Base-by-base conservation (phyloP, 2,113 vertebrate species). In the Cephalopterus ornatus region DNA sequence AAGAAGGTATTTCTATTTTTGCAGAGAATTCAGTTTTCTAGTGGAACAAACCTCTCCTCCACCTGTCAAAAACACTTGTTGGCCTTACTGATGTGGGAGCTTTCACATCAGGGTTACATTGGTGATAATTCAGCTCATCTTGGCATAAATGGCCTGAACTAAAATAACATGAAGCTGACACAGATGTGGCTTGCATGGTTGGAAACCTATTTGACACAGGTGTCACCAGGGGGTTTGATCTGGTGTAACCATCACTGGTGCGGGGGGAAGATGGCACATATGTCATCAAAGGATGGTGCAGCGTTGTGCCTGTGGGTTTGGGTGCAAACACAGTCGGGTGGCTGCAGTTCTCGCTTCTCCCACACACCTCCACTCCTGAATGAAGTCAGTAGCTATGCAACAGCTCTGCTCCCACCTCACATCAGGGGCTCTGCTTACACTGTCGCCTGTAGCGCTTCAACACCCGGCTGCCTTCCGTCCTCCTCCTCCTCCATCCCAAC, bases 401-500 rank as follows among this genome's bases (percentile, higher is more conserved):
- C 84, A 58, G 81, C 93, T 83, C 85, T 11, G 85, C 88, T 67
- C 71, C 2, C 22, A 68, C 63, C 58, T 15, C 90, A 28, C 47
- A 2, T 0, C 76, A 7, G 91, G 84, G 83, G 32, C 80, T 75
- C 62, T 58, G 93, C 95, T 94, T n/a, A 62, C 83, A 50, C 12
- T 58, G 83, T 33, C 49, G 3, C 74, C 8, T 5, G 72, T 1
- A 27, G 87, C 5, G 7, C 35, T 92, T 78, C 66, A 35, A 50
- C 83, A 58, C 86, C 84, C 65, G 24, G 39, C 89, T 84, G 81
- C 80, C 68, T 97, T 85, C 93, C 76, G 52, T 95, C 73, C 52
- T 82, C 81, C 91, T 82, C 81, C 91, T 95, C 94, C 92, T 71
- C 53, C 85, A 94, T 76, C 95, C 75, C 75, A 53, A 53, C 80